Conservation (phyloP, 92 coral and sea anemone species). For the Epizoanthus rinbou region DNA sequence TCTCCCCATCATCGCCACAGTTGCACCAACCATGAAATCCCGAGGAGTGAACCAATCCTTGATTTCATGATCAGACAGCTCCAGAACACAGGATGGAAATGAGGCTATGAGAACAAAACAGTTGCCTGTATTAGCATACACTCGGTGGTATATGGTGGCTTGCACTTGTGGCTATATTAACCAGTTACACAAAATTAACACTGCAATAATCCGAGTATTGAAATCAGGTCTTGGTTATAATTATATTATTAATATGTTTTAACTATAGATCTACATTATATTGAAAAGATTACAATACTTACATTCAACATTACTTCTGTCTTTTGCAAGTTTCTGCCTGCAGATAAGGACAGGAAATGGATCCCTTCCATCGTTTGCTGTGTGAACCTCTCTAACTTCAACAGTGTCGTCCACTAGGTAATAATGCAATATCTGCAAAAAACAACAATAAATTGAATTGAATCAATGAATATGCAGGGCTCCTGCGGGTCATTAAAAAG, state of each 20-base stretch:
- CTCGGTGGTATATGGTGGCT: too few species aligned
- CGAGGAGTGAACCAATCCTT: constrained; percentile 97
- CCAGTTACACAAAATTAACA: too few species aligned
- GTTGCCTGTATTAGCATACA: too few species aligned
- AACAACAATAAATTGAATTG: neutral
- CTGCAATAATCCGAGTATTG: too few species aligned
- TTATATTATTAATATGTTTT: too few species aligned
- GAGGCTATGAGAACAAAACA: constrained; percentile 64
- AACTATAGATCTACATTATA: too few species aligned
- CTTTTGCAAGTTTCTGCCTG: constrained; percentile 90
- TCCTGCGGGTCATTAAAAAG: too few species aligned
- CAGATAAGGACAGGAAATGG: constrained; percentile 99
- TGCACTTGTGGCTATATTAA: too few species aligned
- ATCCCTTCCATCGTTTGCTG: constrained; percentile 92
- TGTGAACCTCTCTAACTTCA: constrained; percentile 94
- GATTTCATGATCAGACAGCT: constrained; percentile 94
- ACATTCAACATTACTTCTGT: constrained; percentile 90
- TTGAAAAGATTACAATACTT: constrained; percentile 39
- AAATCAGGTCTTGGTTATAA: too few species aligned
- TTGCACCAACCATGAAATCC: constrained; percentile 92
- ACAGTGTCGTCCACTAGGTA: constrained; percentile 98
- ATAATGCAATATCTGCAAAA: constrained; percentile 86
- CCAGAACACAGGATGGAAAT: constrained; percentile 92
- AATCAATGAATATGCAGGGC: too few species aligned
- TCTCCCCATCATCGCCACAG: constrained; percentile 87